phyloP scores from a whole-genome alignment of 2,888 invertebrate species.

The Xanthorhoe spadicearia region DNA sequence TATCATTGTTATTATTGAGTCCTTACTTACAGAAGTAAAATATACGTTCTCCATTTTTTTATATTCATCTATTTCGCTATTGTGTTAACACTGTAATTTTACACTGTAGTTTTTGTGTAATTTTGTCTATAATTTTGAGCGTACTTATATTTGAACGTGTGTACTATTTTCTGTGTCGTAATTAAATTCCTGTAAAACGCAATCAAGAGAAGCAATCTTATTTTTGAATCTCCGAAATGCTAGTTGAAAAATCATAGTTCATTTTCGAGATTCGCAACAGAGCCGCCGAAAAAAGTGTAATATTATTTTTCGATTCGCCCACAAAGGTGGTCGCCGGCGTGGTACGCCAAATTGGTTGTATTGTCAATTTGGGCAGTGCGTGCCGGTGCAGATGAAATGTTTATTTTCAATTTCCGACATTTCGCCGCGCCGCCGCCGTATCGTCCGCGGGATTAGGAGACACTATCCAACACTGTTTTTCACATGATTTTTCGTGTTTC shows the following conservation, averaged over 20 bases:
- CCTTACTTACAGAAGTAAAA: too few relatives aligned
- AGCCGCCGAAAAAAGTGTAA: conserved; percentile 74
- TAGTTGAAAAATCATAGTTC: conserved; percentile 68
- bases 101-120: too few relatives aligned
- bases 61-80: too few relatives aligned
- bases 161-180: not conserved
- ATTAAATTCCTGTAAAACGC: not conserved
- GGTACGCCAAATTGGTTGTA: conserved; percentile 83
- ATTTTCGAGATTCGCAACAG: conserved; percentile 77
- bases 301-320: conserved; percentile 85
- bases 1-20: too few relatives aligned
- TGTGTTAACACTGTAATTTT: too few relatives aligned
- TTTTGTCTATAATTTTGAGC: too few relatives aligned
- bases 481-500: conserved; percentile 21
- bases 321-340: conserved; percentile 81
- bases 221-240: conserved; percentile 19
- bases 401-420: conserved; percentile 85
- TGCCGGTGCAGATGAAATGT: conserved; percentile 83
- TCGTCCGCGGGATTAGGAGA: conserved; percentile 74
- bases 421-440: conserved; percentile 72
- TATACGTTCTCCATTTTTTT: too few relatives aligned
- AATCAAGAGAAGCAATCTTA: not conserved
- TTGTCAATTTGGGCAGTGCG: conserved; percentile 85
- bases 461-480: conserved; percentile 50
- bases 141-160: not conserved